Conservation (phyloP, 37 sponge, comb jelly and placozoan genomes). For the Bolinopsis microptera region DNA sequence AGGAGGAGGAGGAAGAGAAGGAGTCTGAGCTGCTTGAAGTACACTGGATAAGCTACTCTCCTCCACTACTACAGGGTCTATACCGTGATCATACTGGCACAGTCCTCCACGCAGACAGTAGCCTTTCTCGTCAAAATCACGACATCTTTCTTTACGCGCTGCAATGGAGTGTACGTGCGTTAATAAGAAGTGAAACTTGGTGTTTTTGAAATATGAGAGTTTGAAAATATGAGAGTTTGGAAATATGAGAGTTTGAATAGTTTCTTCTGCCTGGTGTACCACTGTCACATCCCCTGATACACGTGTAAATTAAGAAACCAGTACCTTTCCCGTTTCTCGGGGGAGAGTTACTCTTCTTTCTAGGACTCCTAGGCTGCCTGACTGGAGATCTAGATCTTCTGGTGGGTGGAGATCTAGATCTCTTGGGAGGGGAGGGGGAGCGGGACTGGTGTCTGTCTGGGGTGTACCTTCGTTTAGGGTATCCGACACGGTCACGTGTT, state of each 20-base stretch:
- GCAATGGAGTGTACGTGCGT: background rate
- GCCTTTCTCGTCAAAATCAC: slow-evolving; percentile 80
- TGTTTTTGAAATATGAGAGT: no score
- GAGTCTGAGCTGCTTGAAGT: slow-evolving; percentile 1
- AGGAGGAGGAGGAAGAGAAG: background rate
- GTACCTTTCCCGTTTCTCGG: background rate
- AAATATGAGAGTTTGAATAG: no score
- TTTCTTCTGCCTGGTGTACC: no score
- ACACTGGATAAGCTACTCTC: slow-evolving; percentile 16
- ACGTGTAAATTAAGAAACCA: no score
- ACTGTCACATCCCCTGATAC: no score
- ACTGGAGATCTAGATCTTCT: background rate
- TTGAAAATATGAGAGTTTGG: no score
- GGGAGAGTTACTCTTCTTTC: background rate
- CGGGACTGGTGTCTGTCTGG: slow-evolving; percentile 20
- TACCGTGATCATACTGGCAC: slow-evolving; percentile 95
- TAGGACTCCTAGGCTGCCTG: background rate
- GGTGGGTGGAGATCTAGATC: background rate
- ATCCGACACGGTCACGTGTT: background rate
- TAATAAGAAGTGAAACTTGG: no score
- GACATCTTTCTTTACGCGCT: background rate
- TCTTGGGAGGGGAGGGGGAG: background rate
- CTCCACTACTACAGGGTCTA: slow-evolving; percentile 85
- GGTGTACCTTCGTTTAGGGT: background rate
- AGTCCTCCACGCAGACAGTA: slow-evolving; percentile 90